phyloP scores from a whole-genome alignment of 1,140 invertebrate species.

The Lysiphlebus fabarum region DNA sequence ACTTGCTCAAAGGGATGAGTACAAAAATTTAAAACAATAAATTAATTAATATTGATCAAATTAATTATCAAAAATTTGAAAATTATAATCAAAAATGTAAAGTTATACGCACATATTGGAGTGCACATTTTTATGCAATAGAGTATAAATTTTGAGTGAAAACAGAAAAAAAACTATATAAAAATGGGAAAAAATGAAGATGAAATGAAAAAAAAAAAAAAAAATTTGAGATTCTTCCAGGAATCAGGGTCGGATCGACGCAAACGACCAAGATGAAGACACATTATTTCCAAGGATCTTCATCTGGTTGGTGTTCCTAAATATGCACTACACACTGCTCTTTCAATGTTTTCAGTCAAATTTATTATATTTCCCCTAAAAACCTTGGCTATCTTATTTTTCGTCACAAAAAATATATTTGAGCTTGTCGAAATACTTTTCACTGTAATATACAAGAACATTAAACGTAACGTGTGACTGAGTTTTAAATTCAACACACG shows the following conservation, averaged over 20 bases:
- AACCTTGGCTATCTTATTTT: slow-evolving; percentile 2
- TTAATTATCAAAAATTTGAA: no score
- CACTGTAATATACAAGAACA: slow-evolving; percentile 17
- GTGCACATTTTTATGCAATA: no score
- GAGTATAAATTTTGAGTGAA: no score
- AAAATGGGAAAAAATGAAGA: slow-evolving; percentile 15
- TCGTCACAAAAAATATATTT: not conserved
- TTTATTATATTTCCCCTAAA: slow-evolving; percentile 1
- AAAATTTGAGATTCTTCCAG: slow-evolving; percentile 24
- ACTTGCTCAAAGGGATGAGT: not conserved
- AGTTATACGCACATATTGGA: no score
- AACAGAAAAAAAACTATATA: not conserved
- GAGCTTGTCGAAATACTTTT: not conserved
- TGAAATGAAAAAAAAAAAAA: slow-evolving; percentile 6
- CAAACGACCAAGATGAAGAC: slow-evolving; percentile 11
- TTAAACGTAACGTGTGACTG: slow-evolving; percentile 21
- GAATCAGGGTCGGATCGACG: slow-evolving; percentile 26
- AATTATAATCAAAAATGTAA: no score
- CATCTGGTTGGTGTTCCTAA: slow-evolving; percentile 7
- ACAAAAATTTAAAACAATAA: no score
- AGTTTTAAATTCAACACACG: slow-evolving; percentile 46
- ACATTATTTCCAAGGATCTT: slow-evolving; percentile 17
- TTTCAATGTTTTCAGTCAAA: not conserved
- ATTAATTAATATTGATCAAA: no score
- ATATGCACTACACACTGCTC: slow-evolving; percentile 9